Percentiles rank a stretch among this genome's conserved stretches.
phyloP scores from a whole-genome alignment of 2,113 vertebrate genomes.

The Notechis scutatus region DNA sequence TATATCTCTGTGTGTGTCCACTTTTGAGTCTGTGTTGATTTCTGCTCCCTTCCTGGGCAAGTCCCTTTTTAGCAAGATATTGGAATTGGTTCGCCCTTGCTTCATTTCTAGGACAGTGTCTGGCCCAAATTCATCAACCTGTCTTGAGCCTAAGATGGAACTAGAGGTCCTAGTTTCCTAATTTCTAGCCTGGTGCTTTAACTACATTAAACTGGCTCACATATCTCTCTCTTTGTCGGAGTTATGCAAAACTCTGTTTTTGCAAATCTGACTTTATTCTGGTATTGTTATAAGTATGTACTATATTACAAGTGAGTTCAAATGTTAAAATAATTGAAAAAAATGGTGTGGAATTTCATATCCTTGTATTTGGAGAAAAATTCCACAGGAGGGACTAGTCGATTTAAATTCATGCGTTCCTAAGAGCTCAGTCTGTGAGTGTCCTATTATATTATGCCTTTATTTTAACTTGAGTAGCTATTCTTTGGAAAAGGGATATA shows the following conservation, averaged over 20 bases:
- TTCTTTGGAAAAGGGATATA: neutral
- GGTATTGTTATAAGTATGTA: neutral
- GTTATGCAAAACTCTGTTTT: neutral
- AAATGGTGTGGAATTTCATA: neutral
- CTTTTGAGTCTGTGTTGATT: neutral
- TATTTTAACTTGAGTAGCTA: neutral
- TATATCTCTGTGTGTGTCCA: neutral
- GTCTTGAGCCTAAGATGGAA: neutral
- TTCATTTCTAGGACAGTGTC: neutral
- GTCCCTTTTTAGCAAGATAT: neutral
- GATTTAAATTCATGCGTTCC: neutral
- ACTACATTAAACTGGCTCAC: neutral
- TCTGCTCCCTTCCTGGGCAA: neutral
- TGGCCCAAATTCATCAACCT: neutral
- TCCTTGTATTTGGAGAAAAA: neutral
- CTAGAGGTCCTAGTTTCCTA: neutral
- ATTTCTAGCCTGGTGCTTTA: neutral
- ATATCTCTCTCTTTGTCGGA: neutral
- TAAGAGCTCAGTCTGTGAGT: neutral
- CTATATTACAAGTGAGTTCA: neutral
- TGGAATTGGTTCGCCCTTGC: neutral
- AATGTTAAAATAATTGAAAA: neutral
- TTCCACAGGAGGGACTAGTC: slow-evolving; percentile 53
- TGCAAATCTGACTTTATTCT: neutral
- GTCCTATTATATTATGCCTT: neutral